A percentile compares a stretch with the other conserved stretches of the same genome.
These are phyloP conservation scores for Rhaphigaster nebulosa DNA, from an alignment of 2,888 invertebrate species.

Conservation along the genomic window DNA sequence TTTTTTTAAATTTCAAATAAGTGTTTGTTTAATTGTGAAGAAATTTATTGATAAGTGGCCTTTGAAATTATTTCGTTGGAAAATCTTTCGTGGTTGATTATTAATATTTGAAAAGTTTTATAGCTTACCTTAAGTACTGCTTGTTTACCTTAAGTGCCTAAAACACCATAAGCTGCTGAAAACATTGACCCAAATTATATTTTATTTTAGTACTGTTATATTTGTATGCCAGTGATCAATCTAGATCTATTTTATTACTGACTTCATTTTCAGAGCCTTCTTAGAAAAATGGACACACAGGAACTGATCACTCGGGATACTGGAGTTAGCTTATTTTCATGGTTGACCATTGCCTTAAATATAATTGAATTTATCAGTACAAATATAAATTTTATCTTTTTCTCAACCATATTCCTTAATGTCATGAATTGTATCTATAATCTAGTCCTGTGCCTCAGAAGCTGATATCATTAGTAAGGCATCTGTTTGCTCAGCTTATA, in stretches of 20 bases:
- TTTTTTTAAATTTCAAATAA: not conserved
- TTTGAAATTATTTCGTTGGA: not conserved
- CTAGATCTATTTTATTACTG: not conserved
- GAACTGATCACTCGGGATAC: not conserved
- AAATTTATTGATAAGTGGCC: not conserved
- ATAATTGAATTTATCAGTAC: not conserved
- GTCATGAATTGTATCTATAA: not conserved
- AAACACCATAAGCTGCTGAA: not conserved
- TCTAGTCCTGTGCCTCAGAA: conserved; percentile 43
- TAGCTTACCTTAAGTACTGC: not conserved
- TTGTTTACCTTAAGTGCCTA: conserved; percentile 26
- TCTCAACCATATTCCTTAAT: not conserved
- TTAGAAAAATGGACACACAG: not conserved
- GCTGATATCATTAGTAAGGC: not conserved
- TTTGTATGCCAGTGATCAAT: not conserved
- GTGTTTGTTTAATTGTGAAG: not conserved
- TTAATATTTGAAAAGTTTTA: not conserved
- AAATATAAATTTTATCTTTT: not conserved
- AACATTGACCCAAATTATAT: not conserved
- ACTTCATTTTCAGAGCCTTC: not conserved
- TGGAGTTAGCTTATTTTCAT: not conserved
- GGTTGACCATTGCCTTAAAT: not conserved
- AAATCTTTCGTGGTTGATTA: not conserved
- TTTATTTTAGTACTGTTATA: not conserved
- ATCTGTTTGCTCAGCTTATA: conserved; percentile 1